Evolutionary conservation across 2,797 vertebrate genomes (phyloP).

Genomic region (Karalla daura): DNA sequence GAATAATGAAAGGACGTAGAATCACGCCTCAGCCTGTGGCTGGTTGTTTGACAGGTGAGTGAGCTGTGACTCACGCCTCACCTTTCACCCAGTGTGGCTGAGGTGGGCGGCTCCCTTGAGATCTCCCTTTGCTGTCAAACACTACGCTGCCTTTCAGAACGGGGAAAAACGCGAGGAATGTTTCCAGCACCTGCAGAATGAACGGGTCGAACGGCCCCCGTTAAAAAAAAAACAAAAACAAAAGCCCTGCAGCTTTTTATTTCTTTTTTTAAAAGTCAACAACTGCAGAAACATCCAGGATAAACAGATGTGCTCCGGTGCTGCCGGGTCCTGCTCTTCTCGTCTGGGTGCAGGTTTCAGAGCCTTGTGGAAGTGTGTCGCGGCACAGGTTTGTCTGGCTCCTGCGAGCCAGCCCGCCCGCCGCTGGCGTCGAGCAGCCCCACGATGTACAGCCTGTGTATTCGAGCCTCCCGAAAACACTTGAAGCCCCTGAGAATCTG

Average conservation of each 20-base stretch:
- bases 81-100: constrained; percentile 57
- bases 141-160: not conserved
- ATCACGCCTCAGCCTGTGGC: not conserved
- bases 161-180: not conserved
- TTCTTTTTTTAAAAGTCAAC: not conserved
- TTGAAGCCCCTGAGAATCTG: not conserved
- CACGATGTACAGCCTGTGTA: no score
- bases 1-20: constrained; percentile 30
- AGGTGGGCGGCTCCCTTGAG: constrained; percentile 6
- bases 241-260: not conserved
- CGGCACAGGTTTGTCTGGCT: constrained; percentile 43
- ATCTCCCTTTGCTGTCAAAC: constrained; percentile 2
- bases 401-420: no score
- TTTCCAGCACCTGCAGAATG: constrained; percentile 1
- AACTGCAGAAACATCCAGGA: no score
- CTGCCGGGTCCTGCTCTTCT: constrained; percentile 29
- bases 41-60: constrained; percentile 10
- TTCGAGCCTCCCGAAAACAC: no score
- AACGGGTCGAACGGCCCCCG: no score
- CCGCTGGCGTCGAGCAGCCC: no score
- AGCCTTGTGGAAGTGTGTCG: not conserved
- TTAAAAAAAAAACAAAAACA: no score
- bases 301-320: not conserved
- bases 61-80: constrained; percentile 37
- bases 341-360: constrained; percentile 36